Conservation (phyloP, 1,140 invertebrate species). For the Pseudomyrmex flavicornis region DNA sequence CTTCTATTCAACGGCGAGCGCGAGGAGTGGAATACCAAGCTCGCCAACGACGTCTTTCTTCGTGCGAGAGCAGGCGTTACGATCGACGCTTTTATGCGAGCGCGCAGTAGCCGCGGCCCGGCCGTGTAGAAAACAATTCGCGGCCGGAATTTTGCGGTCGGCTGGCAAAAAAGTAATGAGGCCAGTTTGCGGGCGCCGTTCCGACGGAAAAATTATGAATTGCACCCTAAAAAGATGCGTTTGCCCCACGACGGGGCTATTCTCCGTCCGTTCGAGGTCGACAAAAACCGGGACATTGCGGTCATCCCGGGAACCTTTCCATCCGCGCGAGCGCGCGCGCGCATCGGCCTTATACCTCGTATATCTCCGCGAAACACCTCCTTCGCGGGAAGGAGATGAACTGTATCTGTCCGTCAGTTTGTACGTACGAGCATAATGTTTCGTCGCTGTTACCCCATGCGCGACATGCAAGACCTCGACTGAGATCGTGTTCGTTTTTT, state of each 20-base stretch:
- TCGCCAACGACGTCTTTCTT: constrained; percentile 33
- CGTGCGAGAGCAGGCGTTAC: constrained; percentile 52
- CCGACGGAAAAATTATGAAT: constrained; percentile 82
- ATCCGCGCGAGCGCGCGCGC: constrained; percentile 14
- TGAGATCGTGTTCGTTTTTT: constrained; percentile 44
- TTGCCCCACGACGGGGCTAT: constrained; percentile 45
- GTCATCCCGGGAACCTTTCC: constrained; percentile 51
- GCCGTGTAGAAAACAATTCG: constrained; percentile 63
- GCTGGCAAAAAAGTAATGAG: constrained; percentile 80
- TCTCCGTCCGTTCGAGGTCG: constrained; percentile 45
- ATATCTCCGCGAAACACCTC: neutral
- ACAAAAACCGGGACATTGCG: constrained; percentile 74
- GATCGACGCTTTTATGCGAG: constrained; percentile 62
- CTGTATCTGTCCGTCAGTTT: constrained; percentile 61
- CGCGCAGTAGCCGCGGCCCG: constrained; percentile 54
- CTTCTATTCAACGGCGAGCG: neutral
- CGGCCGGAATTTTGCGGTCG: constrained; percentile 80
- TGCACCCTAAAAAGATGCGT: constrained; percentile 73
- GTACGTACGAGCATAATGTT: constrained; percentile 51
- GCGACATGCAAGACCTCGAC: constrained; percentile 48
- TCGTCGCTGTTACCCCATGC: constrained; percentile 35
- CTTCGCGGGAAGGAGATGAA: constrained; percentile 25
- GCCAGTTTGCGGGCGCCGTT: constrained; percentile 78
- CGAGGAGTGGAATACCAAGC: constrained; percentile 23
- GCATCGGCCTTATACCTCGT: too few species aligned